Evolutionary conservation across 2,888 invertebrate species (phyloP).

Genomic region (Agrochola lota): DNA sequence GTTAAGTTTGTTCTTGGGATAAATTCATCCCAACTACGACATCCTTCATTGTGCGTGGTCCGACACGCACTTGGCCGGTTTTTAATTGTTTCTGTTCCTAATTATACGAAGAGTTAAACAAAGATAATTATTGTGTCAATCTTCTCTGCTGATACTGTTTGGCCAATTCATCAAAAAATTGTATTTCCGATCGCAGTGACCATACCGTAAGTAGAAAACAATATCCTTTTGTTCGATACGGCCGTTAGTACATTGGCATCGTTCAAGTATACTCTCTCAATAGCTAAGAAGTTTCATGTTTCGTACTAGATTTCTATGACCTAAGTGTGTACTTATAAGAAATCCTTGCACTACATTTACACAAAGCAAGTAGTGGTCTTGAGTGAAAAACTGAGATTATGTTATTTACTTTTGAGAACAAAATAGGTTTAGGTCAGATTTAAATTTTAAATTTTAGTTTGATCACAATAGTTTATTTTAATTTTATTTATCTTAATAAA

Average conservation of each 20-base stretch:
- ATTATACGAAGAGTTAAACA: too few relatives aligned
- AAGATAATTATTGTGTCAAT: background rate
- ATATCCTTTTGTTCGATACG: slow-evolving; percentile 17
- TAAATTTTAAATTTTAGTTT: too few relatives aligned
- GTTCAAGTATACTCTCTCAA: background rate
- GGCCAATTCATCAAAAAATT: background rate
- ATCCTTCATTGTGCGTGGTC: too few relatives aligned
- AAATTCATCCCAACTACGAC: too few relatives aligned
- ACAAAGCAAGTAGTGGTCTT: background rate
- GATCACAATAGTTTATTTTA: too few relatives aligned
- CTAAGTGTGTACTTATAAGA: background rate
- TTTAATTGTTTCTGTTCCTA: too few relatives aligned
- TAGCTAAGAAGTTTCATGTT: slow-evolving; percentile 27
- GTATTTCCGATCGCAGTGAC: background rate
- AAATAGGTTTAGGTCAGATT: background rate
- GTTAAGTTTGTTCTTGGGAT: too few relatives aligned
- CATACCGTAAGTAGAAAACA: background rate
- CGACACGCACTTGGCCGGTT: too few relatives aligned
- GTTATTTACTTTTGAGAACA: background rate
- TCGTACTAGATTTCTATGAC: background rate
- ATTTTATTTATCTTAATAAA: too few relatives aligned
- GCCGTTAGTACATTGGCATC: slow-evolving; percentile 7
- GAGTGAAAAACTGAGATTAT: background rate
- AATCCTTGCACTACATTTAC: slow-evolving; percentile 10
- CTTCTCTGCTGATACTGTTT: background rate